Evolutionary conservation across 1,140 invertebrate species (phyloP).

Genomic region (Neoseiulus cucumeris): DNA sequence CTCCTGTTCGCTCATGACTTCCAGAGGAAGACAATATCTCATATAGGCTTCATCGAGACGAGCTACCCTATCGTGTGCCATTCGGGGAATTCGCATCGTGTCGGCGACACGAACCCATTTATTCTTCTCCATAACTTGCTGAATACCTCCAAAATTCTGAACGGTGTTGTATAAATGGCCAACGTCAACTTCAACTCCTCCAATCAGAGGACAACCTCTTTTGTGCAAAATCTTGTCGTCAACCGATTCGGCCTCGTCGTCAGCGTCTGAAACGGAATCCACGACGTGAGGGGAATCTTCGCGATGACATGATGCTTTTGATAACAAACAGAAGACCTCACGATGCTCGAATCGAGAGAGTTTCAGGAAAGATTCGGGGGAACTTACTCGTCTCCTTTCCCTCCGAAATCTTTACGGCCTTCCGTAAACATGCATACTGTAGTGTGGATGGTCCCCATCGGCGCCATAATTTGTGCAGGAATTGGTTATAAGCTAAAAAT

Average conservation of each 20-base stretch:
- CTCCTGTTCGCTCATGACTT: conserved; percentile 38
- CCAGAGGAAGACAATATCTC: conserved; percentile 59
- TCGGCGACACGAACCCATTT: conserved; percentile 75
- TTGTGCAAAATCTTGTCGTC: conserved; percentile 5
- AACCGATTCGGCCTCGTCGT: neutral
- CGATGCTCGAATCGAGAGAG: too few relatives aligned
- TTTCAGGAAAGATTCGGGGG: neutral
- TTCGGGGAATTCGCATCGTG: conserved; percentile 50
- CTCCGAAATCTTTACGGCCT: neutral
- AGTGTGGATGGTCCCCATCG: conserved; percentile 20
- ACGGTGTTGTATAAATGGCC: conserved; percentile 65
- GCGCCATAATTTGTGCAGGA: conserved; percentile 65
- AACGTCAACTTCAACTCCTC: conserved; percentile 71
- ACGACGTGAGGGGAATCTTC: conserved; percentile 11
- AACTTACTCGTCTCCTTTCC: conserved; percentile 16
- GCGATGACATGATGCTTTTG: conserved; percentile 40
- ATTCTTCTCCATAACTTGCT: conserved; percentile 72
- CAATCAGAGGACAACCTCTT: conserved; percentile 37
- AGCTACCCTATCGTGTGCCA: conserved; percentile 54
- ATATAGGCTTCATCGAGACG: conserved; percentile 80
- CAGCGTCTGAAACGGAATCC: neutral
- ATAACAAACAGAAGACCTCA: too few relatives aligned
- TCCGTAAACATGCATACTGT: conserved; percentile 1
- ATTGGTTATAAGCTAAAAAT: conserved; percentile 76
- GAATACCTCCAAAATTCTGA: conserved; percentile 60